These are phyloP conservation scores for Capitella teleta DNA, from an alignment of 1,140 invertebrate species.

Conservation along the genomic window DNA sequence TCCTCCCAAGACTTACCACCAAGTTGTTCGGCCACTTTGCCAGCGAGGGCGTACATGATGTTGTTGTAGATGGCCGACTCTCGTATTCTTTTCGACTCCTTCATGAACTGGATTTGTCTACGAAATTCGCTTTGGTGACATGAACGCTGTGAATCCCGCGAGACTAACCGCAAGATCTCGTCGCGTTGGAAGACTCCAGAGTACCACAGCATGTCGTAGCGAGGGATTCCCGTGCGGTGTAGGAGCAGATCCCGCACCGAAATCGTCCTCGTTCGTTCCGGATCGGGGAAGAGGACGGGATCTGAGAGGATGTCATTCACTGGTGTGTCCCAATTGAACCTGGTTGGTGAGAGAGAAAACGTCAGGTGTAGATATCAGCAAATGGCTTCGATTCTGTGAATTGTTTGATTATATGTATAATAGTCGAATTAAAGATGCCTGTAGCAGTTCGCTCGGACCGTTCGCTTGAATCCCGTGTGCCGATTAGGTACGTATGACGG, in stretches of 20 bases:
- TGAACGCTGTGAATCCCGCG: too few relatives aligned
- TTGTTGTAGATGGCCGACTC: slow-evolving; percentile 28
- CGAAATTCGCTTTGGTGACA: too few relatives aligned
- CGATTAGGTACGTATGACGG: too few relatives aligned
- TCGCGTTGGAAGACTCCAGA: slow-evolving; percentile 1
- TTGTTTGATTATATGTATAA: too few relatives aligned
- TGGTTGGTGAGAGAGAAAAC: too few relatives aligned
- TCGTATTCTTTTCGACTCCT: slow-evolving; percentile 15
- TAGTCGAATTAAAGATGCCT: too few relatives aligned
- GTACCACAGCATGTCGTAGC: slow-evolving; percentile 10
- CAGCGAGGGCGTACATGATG: slow-evolving; percentile 32
- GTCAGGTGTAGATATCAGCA: too few relatives aligned
- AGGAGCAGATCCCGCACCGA: slow-evolving; percentile 12
- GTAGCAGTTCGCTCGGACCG: too few relatives aligned
- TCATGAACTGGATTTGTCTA: slow-evolving; percentile 21
- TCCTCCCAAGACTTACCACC: slow-evolving; percentile 24
- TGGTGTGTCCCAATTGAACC: slow-evolving; percentile 9
- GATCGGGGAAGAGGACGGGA: slow-evolving; percentile 5
- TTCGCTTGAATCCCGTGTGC: too few relatives aligned
- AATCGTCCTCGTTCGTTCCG: slow-evolving; percentile 2
- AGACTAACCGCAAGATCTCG: slow-evolving; percentile 10
- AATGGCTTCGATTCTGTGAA: too few relatives aligned
- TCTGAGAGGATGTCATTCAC: slow-evolving; percentile 9
- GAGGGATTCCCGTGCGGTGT: slow-evolving; percentile 11
- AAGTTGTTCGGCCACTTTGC: slow-evolving; percentile 24